Evolutionary conservation across 2,888 invertebrate genomes (phyloP), one percentile per base, ranked within the genome.

Genomic region (Ametastegia equiseti): DNA sequence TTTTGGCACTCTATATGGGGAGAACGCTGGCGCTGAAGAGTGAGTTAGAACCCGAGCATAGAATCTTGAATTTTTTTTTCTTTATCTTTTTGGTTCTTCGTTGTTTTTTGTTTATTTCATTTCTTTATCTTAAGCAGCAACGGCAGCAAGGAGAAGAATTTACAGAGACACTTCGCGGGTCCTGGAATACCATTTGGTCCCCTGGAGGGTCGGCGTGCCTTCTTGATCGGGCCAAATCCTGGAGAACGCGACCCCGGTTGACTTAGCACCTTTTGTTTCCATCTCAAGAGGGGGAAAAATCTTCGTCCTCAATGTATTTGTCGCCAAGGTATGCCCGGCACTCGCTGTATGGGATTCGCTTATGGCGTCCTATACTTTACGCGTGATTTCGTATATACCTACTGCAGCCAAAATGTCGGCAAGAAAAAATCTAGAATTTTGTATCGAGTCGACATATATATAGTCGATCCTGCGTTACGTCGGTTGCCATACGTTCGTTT

Each of bases 1-100:
- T 88, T 88, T 88, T 89, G 87, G 87, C 88, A 85, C 87, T 87
- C 19, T 60, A 60, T 42, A 42, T 42, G 30, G 39, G 65, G 65
- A 67, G n/a, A n/a, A n/a, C n/a, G 39, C 65, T 39, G 65, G 78
- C 69, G 63, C 73, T 33, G 33, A 33, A 47, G 77, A 81, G 80
- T 85, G 86, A 86, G 85, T 86, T 86, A 86, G 85, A 85, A 84
- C 83, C 80, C 15, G 45, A 19, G 45, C 13, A 30, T 23, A 27
- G 30, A 47, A 60, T 60, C 60, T 23, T 9, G 42, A 5, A 42
- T 5, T 5, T 5, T 42, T 5, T 60, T 23, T 23, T 9, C 19
- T 27, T 27, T 11, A 36, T 67, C n/a, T 33, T 33, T 36, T 27
- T 47, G 13, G 23, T 47, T n/a, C n/a, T 60, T 23, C 7, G 15